Conservation (phyloP, 2,888 invertebrate species). For the Morpho deidamia region DNA sequence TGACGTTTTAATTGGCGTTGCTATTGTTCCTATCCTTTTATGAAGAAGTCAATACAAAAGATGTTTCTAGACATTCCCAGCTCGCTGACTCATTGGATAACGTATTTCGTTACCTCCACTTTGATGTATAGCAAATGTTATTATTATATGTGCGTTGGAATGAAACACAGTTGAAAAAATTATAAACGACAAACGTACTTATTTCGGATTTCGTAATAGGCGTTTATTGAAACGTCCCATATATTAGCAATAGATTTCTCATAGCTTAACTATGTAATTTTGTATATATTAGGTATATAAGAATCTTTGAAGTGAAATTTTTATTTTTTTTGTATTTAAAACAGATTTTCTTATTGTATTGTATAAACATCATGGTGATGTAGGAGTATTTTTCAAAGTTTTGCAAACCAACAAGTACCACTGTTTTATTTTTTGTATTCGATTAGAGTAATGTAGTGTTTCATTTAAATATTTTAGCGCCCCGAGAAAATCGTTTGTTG, state of each 20-base stretch:
- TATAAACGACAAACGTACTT: conserved; percentile 22
- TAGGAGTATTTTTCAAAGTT: too few species aligned
- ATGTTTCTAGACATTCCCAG: conserved; percentile 38
- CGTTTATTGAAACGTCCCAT: conserved; percentile 27
- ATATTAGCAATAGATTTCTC: conserved; percentile 51
- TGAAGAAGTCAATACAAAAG: conserved; percentile 36
- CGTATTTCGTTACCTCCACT: conserved; percentile 29
- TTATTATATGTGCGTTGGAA: conserved; percentile 37
- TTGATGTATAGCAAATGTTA: conserved; percentile 36
- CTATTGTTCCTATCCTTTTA: conserved; percentile 51
- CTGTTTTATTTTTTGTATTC: too few species aligned
- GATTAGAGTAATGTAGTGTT: too few species aligned
- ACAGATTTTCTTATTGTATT: too few species aligned
- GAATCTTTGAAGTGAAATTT: too few species aligned
- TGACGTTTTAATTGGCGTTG: conserved; percentile 55
- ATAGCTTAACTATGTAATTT: too few species aligned
- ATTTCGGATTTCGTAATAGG: not conserved
- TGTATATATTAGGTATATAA: too few species aligned
- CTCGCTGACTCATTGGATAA: conserved; percentile 36
- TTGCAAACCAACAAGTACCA: too few species aligned
- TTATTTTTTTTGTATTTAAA: conserved; percentile 10
- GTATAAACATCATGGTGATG: too few species aligned
- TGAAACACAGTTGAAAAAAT: conserved; percentile 40
- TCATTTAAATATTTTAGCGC: conserved; percentile 10
- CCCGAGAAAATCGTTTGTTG: conserved; percentile 50